These are phyloP conservation scores for Scrobipalpa costella DNA, from an alignment of 2,888 invertebrate species.

Conservation along the genomic window DNA sequence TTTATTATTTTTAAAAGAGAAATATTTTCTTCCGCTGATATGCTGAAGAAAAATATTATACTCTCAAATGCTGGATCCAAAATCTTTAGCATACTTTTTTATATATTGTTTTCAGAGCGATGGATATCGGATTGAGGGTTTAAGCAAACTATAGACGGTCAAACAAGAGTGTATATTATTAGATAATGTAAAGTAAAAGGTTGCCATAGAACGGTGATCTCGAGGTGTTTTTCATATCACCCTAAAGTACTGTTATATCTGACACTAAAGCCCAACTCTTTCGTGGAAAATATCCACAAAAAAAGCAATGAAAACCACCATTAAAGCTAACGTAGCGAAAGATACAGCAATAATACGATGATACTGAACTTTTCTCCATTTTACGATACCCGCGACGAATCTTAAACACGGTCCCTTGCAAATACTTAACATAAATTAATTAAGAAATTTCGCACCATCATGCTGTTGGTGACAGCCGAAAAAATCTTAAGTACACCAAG, in stretches of 20 bases:
- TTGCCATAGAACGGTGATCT: neutral
- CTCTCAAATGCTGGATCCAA: too few species aligned
- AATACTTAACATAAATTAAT: constrained; percentile 78
- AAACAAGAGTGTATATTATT: too few species aligned
- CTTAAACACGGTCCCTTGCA: constrained; percentile 58
- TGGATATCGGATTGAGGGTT: too few species aligned
- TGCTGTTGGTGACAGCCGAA: constrained; percentile 69
- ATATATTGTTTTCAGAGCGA: too few species aligned
- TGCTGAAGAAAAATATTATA: too few species aligned
- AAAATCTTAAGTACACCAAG: constrained; percentile 62
- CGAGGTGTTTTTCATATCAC: neutral
- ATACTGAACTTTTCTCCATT: constrained; percentile 51
- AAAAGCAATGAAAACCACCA: constrained; percentile 43
- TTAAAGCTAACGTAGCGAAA: constrained; percentile 65
- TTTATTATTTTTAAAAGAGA: constrained; percentile 23
- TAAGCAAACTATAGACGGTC: too few species aligned
- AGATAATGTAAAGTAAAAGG: too few species aligned
- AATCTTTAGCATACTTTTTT: too few species aligned
- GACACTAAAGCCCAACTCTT: constrained; percentile 42
- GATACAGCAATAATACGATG: constrained; percentile 54
- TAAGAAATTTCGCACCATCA: constrained; percentile 71
- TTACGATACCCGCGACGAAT: constrained; percentile 54
- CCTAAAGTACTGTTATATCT: constrained; percentile 3
- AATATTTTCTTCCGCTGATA: neutral
- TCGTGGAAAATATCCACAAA: constrained; percentile 36